phyloP scores from a whole-genome alignment of 1,140 invertebrate genomes.

The Drosophila malerkotliana region DNA sequence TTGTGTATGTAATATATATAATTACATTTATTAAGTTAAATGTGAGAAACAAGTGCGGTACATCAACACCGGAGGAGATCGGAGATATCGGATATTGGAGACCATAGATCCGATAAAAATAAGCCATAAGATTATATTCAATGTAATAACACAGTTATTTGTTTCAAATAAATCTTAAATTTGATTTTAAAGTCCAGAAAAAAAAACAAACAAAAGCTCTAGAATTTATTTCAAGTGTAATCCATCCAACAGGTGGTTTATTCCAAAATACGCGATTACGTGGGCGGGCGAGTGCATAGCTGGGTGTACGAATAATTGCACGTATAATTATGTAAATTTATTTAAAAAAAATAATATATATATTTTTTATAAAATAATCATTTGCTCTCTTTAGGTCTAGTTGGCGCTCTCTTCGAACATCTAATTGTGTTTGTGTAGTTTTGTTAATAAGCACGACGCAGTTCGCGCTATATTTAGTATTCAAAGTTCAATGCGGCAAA shows the following conservation, averaged over 20 bases:
- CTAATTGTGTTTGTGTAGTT: constrained; percentile 44
- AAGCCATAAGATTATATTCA: constrained; percentile 78
- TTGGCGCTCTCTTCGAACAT: constrained; percentile 13
- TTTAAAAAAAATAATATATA: constrained; percentile 37
- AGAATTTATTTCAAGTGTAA: constrained; percentile 1
- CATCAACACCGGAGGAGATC: constrained; percentile 34
- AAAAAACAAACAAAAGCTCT: constrained; percentile 4
- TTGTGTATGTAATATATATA: constrained; percentile 82
- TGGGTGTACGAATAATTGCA: constrained; percentile 64
- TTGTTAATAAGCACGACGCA: constrained; percentile 71
- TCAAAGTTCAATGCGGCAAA: constrained; percentile 64
- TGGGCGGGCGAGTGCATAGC: constrained; percentile 44
- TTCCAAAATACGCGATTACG: constrained; percentile 31
- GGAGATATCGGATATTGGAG: background rate
- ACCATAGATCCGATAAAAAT: constrained; percentile 26
- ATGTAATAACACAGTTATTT: constrained; percentile 84
- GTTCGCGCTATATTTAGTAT: constrained; percentile 74
- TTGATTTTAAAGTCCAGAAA: constrained; percentile 76
- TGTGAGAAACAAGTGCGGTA: constrained; percentile 12
- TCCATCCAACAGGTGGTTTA: constrained; percentile 19
- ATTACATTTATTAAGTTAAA: constrained; percentile 66
- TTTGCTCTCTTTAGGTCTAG: background rate
- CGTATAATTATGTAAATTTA: constrained; percentile 69
- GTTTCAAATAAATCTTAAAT: constrained; percentile 84
- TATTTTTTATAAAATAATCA: constrained; percentile 45